These are phyloP conservation scores for Tetraodon nigroviridis DNA, from an alignment of 2,113 vertebrate genomes.

Conservation along the genomic window DNA sequence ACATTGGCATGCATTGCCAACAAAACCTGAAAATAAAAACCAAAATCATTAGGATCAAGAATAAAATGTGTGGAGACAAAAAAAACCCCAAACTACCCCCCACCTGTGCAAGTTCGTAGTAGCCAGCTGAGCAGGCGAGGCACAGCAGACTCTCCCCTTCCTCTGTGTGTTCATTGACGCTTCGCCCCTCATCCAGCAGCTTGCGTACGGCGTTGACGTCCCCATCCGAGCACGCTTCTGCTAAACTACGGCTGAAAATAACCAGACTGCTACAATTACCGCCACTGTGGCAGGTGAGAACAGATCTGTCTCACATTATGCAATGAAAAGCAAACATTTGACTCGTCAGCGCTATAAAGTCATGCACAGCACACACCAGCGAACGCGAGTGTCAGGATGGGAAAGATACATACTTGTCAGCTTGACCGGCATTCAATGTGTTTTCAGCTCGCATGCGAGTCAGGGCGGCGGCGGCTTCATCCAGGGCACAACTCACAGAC, in stretches of 20 bases:
- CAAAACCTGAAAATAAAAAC: constrained; percentile 77
- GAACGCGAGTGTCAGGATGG: constrained; percentile 18
- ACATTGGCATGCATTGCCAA: constrained; percentile 98
- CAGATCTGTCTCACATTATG: constrained; percentile 40
- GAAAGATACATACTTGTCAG: constrained; percentile 91
- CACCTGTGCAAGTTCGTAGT: constrained; percentile 98
- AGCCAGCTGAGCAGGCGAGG: constrained; percentile 95
- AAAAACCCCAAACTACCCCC: too few relatives aligned
- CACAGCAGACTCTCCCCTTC: constrained; percentile 97
- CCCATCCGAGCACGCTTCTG: constrained; percentile 97
- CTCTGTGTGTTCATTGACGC: constrained; percentile 97
- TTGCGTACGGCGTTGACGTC: constrained; percentile 98
- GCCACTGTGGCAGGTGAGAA: constrained; percentile 75
- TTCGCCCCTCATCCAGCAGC: constrained; percentile 94
- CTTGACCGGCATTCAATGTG: constrained; percentile 91
- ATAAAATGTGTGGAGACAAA: background rate
- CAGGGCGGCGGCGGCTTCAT: constrained; percentile 95
- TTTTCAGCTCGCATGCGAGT: constrained; percentile 98
- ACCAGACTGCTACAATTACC: constrained; percentile 85
- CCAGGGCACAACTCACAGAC: constrained; percentile 96
- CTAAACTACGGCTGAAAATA: constrained; percentile 96
- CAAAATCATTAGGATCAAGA: background rate
- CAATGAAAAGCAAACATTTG: background rate
- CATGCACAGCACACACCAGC: too few relatives aligned
- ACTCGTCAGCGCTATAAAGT: too few relatives aligned